Conservation (phyloP, 2,888 invertebrate species). For the Stegana nigrithorax region DNA sequence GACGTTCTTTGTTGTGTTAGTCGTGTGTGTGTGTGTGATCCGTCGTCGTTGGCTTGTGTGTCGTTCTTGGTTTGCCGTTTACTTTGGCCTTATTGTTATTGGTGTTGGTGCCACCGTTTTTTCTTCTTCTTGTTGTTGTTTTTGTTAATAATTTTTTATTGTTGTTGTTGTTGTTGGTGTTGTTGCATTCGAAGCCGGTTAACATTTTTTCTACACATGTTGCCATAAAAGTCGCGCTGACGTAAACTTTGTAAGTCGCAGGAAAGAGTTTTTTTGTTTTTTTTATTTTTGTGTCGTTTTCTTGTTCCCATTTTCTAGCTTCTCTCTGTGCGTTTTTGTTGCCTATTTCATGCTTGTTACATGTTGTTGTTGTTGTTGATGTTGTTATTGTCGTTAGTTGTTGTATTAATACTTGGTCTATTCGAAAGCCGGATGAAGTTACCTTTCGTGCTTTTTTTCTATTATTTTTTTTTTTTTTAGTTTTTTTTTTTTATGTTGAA, state of each 20-base stretch:
- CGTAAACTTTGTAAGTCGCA: constrained; percentile 13
- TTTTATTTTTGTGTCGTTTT: too few relatives aligned
- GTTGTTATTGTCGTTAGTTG: constrained; percentile 1
- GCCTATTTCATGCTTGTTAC: constrained; percentile 8
- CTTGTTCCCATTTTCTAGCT: neutral
- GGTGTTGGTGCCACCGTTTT: too few relatives aligned
- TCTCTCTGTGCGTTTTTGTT: neutral
- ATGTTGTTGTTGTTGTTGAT: constrained; percentile 13
- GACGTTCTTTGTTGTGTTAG: constrained; percentile 25
- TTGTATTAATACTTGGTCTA: neutral
- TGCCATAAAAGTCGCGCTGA: constrained; percentile 8
- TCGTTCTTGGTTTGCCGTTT: neutral
- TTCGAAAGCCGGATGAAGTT: constrained; percentile 24
- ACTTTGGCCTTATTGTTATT: too few relatives aligned
- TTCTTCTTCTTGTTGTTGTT: too few relatives aligned
- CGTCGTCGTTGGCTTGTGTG: neutral
- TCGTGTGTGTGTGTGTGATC: neutral
- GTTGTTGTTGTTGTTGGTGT: neutral
- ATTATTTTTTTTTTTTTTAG: neutral
- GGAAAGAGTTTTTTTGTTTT: constrained; percentile 5
- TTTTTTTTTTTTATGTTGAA: neutral
- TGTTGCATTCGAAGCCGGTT: too few relatives aligned
- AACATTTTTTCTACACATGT: too few relatives aligned
- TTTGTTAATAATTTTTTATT: neutral
- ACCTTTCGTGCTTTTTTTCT: constrained; percentile 1